Evolutionary conservation across 2,797 vertebrate species (phyloP).

Genomic region (Nyctibius grandis): DNA sequence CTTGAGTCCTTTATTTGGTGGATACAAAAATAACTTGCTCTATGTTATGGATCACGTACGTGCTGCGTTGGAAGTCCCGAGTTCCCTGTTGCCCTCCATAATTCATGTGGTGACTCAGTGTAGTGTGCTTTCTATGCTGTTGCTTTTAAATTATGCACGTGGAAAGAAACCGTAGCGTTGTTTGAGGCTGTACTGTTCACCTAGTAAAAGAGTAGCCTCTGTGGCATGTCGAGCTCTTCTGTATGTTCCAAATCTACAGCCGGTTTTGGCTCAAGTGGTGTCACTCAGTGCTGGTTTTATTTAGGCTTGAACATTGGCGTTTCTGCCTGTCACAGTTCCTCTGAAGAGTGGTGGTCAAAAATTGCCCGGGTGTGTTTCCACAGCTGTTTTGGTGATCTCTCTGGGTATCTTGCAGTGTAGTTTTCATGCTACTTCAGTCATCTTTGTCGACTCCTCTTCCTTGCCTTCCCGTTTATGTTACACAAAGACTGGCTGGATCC

Average conservation of each 20-base stretch:
- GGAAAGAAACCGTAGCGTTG: conserved; percentile 6
- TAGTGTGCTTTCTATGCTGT: conserved; percentile 22
- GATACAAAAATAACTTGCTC: conserved; percentile 5
- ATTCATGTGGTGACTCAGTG: conserved; percentile 45
- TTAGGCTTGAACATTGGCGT: neutral
- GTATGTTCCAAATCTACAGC: neutral
- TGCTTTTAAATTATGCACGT: conserved; percentile 61
- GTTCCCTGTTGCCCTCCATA: conserved; percentile 24
- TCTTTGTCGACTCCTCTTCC: neutral
- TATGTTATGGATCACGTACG: neutral
- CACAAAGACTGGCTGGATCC: neutral
- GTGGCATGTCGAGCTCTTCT: neutral
- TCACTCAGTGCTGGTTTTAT: neutral
- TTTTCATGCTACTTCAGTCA: neutral
- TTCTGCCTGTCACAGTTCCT: neutral
- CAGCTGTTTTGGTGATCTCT: neutral
- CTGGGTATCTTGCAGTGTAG: neutral
- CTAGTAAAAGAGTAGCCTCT: neutral
- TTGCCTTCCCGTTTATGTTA: neutral
- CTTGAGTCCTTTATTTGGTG: neutral
- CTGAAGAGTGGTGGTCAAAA: neutral
- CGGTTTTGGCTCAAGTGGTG: neutral
- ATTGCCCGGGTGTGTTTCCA: neutral
- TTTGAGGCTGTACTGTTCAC: conserved; percentile 4
- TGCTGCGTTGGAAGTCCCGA: conserved; percentile 1